Base-by-base conservation (phyloP, 1,140 invertebrate species). In the Ceratina calcarata region DNA sequence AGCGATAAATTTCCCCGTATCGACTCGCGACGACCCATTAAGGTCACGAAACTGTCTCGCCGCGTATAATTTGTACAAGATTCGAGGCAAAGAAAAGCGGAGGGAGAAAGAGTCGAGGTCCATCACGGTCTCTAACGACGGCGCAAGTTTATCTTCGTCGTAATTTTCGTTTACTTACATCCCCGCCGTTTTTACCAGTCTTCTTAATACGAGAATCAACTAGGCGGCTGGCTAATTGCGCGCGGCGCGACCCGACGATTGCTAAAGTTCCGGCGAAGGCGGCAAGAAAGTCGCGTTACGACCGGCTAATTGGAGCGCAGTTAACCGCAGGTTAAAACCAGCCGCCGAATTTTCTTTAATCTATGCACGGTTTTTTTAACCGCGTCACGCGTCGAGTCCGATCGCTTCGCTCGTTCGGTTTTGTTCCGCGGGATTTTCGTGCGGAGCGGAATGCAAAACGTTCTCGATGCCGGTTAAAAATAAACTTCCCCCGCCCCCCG, bases 301-400 rank as follows among this genome's bases (percentile, higher is more conserved):
- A 71, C 53, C 3, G 10, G 82, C 77, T 88, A 88, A 90, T 90
- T 88, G 88, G 88, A 84, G 78, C 78, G 81, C 84, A 87, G 91
- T 91, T 91, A 89, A 81, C 73, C 86, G 77, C 84, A 45, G 37
- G 88, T 87, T 86, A 86, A 88, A 88, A 88, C 78, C 84, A 82
- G 81, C 77, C 83, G 81, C 82, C 75, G 80, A 88, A 88, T 89
- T 45, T 45, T 45, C 37, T 45, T 45, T 45, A 45, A 45, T 45
- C 37, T 45, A 10, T 45, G 37, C 37, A 45, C 37, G 6, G 10
- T 0, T 6, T 45, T 45, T 45, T 57, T 57, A 16, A 18, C 55
- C 15, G 55, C 0, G 62, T 76, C 72, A 6, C 61, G 64, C 70
- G 79, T 83, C n/a, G n/a, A 22, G 20, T 22, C 8, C 8, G 20